Evolutionary conservation across 1,140 invertebrate genomes (phyloP).

Genomic region (Octopus bimaculoides): DNA sequence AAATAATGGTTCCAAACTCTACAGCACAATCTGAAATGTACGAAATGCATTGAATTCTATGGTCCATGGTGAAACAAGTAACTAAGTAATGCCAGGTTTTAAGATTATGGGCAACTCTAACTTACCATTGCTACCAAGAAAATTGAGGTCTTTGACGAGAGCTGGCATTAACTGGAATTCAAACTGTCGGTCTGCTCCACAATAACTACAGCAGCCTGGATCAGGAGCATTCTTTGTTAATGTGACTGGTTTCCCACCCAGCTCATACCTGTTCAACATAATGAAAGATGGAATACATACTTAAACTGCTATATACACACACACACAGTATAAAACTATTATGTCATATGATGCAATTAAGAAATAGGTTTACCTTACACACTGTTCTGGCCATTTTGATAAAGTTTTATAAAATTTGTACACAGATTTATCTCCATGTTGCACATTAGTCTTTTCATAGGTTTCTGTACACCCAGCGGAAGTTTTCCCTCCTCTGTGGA

Average conservation of each 20-base stretch:
- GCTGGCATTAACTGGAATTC: constrained; percentile 3
- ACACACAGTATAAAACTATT: too few species aligned
- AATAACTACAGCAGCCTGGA: not conserved
- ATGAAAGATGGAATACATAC: too few species aligned
- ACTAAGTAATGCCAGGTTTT: too few species aligned
- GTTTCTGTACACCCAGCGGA: not conserved
- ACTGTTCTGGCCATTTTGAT: not conserved
- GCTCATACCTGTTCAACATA: not conserved
- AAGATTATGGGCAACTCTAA: too few species aligned
- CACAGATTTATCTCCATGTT: not conserved
- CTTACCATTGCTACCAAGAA: not conserved
- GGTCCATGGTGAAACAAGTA: too few species aligned
- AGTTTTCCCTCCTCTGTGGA: too few species aligned
- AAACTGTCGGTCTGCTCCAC: not conserved
- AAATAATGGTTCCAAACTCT: not conserved
- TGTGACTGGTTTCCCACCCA: not conserved
- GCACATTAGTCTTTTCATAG: not conserved
- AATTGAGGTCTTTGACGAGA: not conserved
- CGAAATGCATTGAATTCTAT: not conserved
- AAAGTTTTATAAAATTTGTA: not conserved
- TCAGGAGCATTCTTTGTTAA: not conserved
- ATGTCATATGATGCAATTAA: too few species aligned
- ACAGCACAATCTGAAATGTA: constrained; percentile 5
- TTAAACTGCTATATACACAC: too few species aligned
- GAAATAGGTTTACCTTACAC: not conserved